Conservation (phyloP, 2,888 invertebrate species). For the Dolichomitus sp. region DNA sequence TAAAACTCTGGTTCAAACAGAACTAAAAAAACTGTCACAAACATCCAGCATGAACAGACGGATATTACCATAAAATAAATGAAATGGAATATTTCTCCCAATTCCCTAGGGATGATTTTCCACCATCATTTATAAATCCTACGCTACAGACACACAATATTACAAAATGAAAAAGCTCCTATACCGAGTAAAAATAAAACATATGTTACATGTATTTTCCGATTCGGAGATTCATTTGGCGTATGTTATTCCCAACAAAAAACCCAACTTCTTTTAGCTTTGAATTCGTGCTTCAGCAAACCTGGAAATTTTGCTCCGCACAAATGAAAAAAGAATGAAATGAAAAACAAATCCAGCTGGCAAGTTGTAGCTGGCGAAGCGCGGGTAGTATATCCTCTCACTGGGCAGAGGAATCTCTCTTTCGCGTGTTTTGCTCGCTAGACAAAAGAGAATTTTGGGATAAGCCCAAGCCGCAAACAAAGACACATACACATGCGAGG, state of each 20-base stretch:
- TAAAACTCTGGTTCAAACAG: no score
- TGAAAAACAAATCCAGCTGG: neutral
- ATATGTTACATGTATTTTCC: constrained; percentile 10
- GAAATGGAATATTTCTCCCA: no score
- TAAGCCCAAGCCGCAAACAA: constrained; percentile 65
- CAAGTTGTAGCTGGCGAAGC: constrained; percentile 30
- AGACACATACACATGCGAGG: constrained; percentile 12
- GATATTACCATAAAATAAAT: no score
- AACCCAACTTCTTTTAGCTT: neutral
- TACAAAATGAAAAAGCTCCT: neutral
- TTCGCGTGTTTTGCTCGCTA: constrained; percentile 54
- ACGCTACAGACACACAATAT: neutral
- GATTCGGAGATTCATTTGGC: constrained; percentile 11
- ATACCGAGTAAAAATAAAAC: neutral
- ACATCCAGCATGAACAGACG: no score
- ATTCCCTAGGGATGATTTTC: neutral
- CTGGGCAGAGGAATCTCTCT: constrained; percentile 41
- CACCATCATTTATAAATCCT: neutral
- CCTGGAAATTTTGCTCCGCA: constrained; percentile 11
- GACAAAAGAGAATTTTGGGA: constrained; percentile 67
- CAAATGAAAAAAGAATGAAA: neutral
- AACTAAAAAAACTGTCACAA: no score
- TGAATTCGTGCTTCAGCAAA: constrained; percentile 6
- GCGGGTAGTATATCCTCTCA: constrained; percentile 24
- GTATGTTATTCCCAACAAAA: neutral